Percentiles rank a stretch among this genome's conserved stretches.
Evolutionary conservation across 2,888 invertebrate species (phyloP).

Genomic region (Heterodera filipjevi): DNA sequence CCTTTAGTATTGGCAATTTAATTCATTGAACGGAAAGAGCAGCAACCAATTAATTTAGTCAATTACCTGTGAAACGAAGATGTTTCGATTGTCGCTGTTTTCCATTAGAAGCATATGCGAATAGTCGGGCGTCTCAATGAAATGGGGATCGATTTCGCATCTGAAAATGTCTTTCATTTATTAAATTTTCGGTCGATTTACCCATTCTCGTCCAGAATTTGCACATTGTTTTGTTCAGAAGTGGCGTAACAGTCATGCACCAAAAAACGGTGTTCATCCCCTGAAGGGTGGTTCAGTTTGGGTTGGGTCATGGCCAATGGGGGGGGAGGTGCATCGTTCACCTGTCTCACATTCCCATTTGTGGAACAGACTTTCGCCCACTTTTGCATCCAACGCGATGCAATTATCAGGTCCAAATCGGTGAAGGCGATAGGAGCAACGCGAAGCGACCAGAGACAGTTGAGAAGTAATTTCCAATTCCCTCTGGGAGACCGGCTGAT

Average conservation of each 20-base stretch:
- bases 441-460: conserved; percentile 51
- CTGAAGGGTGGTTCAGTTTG: conserved; percentile 41
- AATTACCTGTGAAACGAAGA: conserved; percentile 4
- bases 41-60: not conserved
- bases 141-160: conserved; percentile 59
- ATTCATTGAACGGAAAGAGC: not conserved
- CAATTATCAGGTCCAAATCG: conserved; percentile 56
- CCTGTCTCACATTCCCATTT: conserved; percentile 62
- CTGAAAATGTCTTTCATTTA: conserved; percentile 39
- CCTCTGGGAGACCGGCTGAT: conserved; percentile 47
- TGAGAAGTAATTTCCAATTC: conserved; percentile 49
- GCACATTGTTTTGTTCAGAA: conserved; percentile 52
- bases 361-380: conserved; percentile 63
- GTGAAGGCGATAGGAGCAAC: conserved; percentile 59
- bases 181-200: conserved; percentile 24
- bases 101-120: conserved; percentile 2
- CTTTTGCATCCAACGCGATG: conserved; percentile 61
- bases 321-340: conserved; percentile 41
- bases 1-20: conserved; percentile 35
- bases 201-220: conserved; percentile 59
- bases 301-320: not conserved
- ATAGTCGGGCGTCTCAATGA: conserved; percentile 62
- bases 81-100: not conserved
- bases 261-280: conserved; percentile 57
- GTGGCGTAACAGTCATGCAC: conserved; percentile 61